phyloP scores from a whole-genome alignment of 2,888 invertebrate genomes.

The Cyrtodaria siliqua region DNA sequence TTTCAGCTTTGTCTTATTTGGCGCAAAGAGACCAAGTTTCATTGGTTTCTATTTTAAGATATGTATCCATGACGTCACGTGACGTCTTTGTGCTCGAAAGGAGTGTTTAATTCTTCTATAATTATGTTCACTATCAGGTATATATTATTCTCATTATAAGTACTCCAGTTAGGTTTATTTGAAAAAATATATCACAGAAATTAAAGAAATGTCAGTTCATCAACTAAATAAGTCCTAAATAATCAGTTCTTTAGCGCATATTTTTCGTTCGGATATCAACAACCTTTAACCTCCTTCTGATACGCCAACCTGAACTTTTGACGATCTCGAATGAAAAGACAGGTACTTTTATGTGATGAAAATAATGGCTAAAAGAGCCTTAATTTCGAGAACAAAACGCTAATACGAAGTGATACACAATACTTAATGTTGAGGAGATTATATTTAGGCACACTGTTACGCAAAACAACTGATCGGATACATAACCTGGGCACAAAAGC shows the following conservation, averaged over 20 bases:
- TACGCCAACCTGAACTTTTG: constrained; percentile 71
- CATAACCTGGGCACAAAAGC: constrained; percentile 14
- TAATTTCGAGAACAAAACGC: constrained; percentile 74
- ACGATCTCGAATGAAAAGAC: constrained; percentile 77
- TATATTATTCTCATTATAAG: too few species aligned
- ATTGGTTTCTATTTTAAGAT: constrained; percentile 64
- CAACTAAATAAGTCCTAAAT: too few species aligned
- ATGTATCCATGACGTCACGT: constrained; percentile 76
- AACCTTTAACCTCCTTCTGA: constrained; percentile 47
- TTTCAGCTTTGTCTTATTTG: constrained; percentile 36
- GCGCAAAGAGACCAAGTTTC: constrained; percentile 25
- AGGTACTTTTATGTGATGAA: constrained; percentile 71
- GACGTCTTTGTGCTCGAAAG: constrained; percentile 52
- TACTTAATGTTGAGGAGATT: not conserved
- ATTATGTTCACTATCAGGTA: too few species aligned
- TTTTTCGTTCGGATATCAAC: constrained; percentile 17
- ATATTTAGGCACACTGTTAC: not conserved
- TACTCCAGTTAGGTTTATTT: too few species aligned
- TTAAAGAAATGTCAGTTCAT: too few species aligned
- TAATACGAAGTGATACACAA: constrained; percentile 21
- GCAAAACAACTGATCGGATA: constrained; percentile 2
- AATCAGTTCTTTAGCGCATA: too few species aligned
- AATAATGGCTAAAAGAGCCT: constrained; percentile 80
- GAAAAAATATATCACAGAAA: too few species aligned
- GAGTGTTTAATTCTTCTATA: not conserved